These are phyloP conservation scores for Chromoteleia sp. DNA, from an alignment of 2,888 invertebrate species.

Conservation along the genomic window DNA sequence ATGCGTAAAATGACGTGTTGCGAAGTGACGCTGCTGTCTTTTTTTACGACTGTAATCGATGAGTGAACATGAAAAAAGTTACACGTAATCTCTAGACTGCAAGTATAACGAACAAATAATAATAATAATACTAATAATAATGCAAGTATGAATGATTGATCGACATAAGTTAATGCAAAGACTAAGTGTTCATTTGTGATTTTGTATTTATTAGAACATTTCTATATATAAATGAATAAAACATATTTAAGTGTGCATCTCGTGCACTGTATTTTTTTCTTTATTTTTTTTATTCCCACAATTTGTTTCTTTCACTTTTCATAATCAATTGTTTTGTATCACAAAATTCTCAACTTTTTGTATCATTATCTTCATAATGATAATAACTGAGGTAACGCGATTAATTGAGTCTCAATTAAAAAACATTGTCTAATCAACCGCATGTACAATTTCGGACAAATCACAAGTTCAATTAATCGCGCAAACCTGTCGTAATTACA, in stretches of 20 bases:
- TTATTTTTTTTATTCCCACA: conserved; percentile 45
- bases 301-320: conserved; percentile 20
- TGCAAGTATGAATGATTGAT: conserved; percentile 80
- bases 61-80: conserved; percentile 67
- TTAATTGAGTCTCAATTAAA: conserved; percentile 13
- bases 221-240: conserved; percentile 81
- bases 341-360: conserved; percentile 44
- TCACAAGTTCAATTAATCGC: conserved; percentile 8
- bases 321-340: conserved; percentile 52
- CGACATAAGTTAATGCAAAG: conserved; percentile 82
- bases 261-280: conserved; percentile 48
- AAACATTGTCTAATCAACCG: conserved; percentile 9
- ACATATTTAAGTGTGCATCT: conserved; percentile 84
- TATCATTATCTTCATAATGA: conserved; percentile 33
- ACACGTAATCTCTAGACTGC: conserved; percentile 78
- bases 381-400: conserved; percentile 14
- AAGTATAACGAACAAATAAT: conserved; percentile 82
- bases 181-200: conserved; percentile 85
- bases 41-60: conserved; percentile 65
- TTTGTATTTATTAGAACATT: conserved; percentile 84
- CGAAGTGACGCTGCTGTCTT: conserved; percentile 66
- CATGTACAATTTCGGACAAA: conserved; percentile 7
- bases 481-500: conserved; percentile 15
- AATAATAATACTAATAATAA: conserved; percentile 62
- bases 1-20: conserved; percentile 65